phyloP scores from a whole-genome alignment of 2,113 vertebrate genomes.

The Calidris pygmaea region DNA sequence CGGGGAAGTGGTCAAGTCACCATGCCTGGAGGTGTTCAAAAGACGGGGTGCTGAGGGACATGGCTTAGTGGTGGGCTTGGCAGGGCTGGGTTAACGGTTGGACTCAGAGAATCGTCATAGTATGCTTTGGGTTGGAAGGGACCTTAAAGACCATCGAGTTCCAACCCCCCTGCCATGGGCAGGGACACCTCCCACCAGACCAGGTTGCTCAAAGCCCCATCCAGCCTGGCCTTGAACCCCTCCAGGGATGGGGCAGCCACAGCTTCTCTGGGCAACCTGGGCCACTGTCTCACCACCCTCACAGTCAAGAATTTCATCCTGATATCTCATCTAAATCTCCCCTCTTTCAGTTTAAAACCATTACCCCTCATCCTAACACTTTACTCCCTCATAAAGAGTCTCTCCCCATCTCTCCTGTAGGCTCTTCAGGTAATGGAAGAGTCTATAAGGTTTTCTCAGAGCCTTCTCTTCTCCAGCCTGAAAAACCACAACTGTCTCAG shows the following conservation, averaged over 20 bases:
- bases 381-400: neutral
- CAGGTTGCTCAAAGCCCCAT: neutral
- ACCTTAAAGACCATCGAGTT: neutral
- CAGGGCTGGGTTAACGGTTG: rapidly evolving
- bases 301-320: neutral
- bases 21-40: neutral
- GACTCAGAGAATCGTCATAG: neutral
- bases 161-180: neutral
- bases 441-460: neutral
- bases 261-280: neutral
- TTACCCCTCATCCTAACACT: neutral
- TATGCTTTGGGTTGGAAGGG: neutral
- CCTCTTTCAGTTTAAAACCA: neutral
- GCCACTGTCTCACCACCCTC: neutral
- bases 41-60: rapidly evolving
- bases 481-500: neutral
- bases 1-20: too few species aligned
- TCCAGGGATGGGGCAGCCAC: neutral
- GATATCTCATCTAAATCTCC: neutral
- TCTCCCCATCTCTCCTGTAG: neutral
- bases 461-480: neutral
- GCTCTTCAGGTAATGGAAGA: neutral
- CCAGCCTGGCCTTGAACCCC: neutral
- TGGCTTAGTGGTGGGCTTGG: neutral
- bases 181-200: neutral